These are phyloP conservation scores for Centrocercus urophasianus DNA, from an alignment of 2,113 vertebrate genomes.

Conservation along the genomic window DNA sequence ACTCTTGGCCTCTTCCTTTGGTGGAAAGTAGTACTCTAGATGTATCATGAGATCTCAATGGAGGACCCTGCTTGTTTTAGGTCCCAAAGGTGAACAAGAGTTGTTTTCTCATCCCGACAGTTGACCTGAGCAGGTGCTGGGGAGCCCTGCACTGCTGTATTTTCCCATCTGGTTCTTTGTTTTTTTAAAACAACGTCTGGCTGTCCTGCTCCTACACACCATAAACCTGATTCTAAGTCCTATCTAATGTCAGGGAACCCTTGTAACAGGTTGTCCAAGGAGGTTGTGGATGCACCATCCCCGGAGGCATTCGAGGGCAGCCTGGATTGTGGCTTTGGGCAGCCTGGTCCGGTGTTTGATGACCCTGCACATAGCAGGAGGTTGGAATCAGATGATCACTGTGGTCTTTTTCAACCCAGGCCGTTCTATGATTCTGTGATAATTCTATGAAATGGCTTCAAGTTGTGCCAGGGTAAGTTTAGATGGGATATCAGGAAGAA, in stretches of 20 bases:
- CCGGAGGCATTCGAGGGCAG: too few relatives aligned
- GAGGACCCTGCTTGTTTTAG: neutral
- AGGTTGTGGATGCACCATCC: too few relatives aligned
- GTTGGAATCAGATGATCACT: too few relatives aligned
- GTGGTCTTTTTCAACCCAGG: too few relatives aligned
- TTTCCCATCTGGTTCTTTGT: neutral
- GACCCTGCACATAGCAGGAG: too few relatives aligned
- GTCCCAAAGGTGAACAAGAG: neutral
- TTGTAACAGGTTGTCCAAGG: neutral
- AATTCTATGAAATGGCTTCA: too few relatives aligned
- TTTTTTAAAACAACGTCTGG: neutral
- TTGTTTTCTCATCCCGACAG: neutral
- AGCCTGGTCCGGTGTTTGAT: too few relatives aligned
- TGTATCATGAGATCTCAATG: neutral
- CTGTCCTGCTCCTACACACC: neutral
- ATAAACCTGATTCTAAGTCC: neutral
- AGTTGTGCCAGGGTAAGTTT: too few relatives aligned
- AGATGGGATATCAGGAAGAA: too few relatives aligned
- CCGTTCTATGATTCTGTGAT: too few relatives aligned
- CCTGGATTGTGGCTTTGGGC: too few relatives aligned
- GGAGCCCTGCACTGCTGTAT: neutral
- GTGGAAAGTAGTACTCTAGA: too few relatives aligned
- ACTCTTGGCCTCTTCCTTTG: neutral
- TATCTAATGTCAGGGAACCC: neutral
- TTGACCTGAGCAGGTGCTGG: neutral